Conservation (phyloP, 2,888 invertebrate genomes). For the Cecidostiba fungosa region DNA sequence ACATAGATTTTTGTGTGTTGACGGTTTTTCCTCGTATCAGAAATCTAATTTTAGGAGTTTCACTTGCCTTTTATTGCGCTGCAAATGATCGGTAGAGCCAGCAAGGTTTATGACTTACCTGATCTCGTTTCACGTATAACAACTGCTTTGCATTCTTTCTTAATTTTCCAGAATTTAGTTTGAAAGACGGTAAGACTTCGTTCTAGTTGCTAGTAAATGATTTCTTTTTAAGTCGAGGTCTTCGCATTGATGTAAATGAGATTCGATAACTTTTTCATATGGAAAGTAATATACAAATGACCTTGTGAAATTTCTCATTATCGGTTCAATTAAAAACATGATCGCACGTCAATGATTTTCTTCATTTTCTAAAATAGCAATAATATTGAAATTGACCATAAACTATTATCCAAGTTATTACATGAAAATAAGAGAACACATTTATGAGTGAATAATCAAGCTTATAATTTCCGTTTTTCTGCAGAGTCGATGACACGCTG, state of each 20-base stretch:
- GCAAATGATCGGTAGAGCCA: not conserved
- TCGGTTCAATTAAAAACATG: not conserved
- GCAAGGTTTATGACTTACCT: not conserved
- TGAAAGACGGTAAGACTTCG: too few species aligned
- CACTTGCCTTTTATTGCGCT: not conserved
- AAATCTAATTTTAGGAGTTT: not conserved
- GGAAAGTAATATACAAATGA: not conserved
- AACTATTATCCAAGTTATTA: not conserved
- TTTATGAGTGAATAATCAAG: not conserved
- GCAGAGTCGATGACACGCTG: not conserved
- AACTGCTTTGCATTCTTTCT: not conserved
- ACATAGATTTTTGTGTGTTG: too few species aligned
- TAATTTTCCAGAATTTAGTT: too few species aligned
- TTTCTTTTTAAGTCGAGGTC: too few species aligned
- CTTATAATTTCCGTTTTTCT: not conserved
- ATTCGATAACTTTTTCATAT: too few species aligned
- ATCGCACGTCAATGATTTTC: not conserved
- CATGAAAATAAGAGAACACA: not conserved
- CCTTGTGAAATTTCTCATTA: not conserved
- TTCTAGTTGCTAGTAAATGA: too few species aligned
- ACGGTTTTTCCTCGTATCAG: not conserved
- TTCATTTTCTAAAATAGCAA: not conserved
- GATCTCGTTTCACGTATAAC: slow-evolving; percentile 5
- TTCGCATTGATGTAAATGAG: too few species aligned
- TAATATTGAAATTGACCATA: not conserved